A percentile compares a stretch with the other conserved stretches of the same genome.
Evolutionary conservation across 2,797 vertebrate species (phyloP).

Genomic region (Rhabdomys pumilio): DNA sequence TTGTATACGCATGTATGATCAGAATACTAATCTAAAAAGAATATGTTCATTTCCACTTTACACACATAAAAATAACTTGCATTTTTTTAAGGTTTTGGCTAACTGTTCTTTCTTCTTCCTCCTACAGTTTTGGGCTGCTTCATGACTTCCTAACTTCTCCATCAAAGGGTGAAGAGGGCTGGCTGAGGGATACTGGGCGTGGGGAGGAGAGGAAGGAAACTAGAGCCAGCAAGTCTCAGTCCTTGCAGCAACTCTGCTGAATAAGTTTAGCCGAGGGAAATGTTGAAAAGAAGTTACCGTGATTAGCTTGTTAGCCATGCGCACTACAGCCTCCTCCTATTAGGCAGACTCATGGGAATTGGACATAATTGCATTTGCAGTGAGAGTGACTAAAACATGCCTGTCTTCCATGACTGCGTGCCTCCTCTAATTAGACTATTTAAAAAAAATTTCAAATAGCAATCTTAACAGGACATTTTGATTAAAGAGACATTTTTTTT

Average conservation of each 20-base stretch:
- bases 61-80: background rate
- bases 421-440: conserved; percentile 39
- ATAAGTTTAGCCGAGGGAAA: conserved; percentile 59
- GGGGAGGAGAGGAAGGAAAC: conserved; percentile 72
- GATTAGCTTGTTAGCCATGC: conserved; percentile 60
- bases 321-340: conserved; percentile 35
- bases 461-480: conserved; percentile 30
- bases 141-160: background rate
- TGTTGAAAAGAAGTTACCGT: conserved; percentile 69
- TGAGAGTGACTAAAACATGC: background rate
- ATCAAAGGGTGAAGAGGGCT: conserved; percentile 1
- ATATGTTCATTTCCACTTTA: background rate
- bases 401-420: conserved; percentile 32
- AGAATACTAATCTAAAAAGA: background rate
- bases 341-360: conserved; percentile 68
- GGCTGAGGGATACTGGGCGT: background rate
- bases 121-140: conserved; percentile 48
- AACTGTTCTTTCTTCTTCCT: conserved; percentile 65
- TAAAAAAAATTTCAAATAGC: conserved; percentile 24
- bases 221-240: conserved; percentile 64
- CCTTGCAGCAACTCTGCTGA: conserved; percentile 70
- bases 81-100: background rate
- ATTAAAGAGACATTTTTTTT: conserved; percentile 56
- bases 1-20: background rate
- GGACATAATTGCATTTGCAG: conserved; percentile 76